A percentile compares a stretch with the other conserved stretches of the same genome.
These are phyloP conservation scores for Pedicia rivosa DNA, from an alignment of 2,888 invertebrate genomes.

Conservation along the genomic window DNA sequence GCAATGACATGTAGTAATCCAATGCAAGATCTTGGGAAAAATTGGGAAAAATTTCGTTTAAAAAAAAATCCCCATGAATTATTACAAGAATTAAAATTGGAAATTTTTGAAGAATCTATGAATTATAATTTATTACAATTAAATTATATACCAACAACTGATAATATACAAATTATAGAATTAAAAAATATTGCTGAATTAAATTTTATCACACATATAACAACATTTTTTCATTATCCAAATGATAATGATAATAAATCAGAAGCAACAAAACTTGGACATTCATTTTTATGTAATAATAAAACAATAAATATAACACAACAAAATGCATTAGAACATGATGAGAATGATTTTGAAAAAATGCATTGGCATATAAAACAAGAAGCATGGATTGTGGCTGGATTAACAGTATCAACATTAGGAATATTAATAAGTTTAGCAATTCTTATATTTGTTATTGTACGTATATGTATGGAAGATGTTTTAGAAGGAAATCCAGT, in stretches of 20 bases:
- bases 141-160: conserved; percentile 1
- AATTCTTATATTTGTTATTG: conserved; percentile 45
- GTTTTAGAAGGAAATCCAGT: conserved; percentile 52
- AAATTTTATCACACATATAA: conserved; percentile 27
- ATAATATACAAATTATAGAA: conserved; percentile 18
- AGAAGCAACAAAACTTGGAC: conserved; percentile 26
- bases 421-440: conserved; percentile 47
- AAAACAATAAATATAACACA: conserved; percentile 21
- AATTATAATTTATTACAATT: conserved; percentile 7
- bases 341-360: conserved; percentile 22
- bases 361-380: conserved; percentile 30
- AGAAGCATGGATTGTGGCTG: conserved; percentile 41
- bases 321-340: not conserved
- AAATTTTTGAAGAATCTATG: conserved; percentile 3
- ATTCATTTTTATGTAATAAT: conserved; percentile 23
- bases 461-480: conserved; percentile 44
- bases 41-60: not conserved
- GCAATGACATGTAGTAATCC: no score
- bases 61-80: conserved; percentile 1
- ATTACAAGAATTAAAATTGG: conserved; percentile 4
- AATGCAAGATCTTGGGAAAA: no score
- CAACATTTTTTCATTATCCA: conserved; percentile 27
- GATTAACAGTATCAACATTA: conserved; percentile 46
- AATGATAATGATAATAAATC: conserved; percentile 10
- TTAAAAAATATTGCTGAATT: conserved; percentile 20